Evolutionary conservation across 2,113 vertebrate genomes (phyloP).

Genomic region (Mesembrinibis cayennensis): DNA sequence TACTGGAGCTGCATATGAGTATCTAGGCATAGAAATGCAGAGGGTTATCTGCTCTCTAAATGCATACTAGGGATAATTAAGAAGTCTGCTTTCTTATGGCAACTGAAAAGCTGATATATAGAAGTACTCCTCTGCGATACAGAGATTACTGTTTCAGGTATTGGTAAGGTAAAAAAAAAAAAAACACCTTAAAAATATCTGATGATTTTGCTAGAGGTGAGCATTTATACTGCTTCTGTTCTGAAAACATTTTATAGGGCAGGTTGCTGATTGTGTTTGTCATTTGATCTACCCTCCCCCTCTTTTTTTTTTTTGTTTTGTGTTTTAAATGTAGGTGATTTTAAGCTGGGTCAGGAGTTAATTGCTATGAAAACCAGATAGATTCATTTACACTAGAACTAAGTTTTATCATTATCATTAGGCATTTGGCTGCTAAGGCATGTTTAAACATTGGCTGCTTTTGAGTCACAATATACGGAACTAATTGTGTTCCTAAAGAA

Average conservation of each 20-base stretch:
- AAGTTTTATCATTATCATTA: neutral
- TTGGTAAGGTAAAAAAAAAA: neutral
- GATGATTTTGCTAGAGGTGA: neutral
- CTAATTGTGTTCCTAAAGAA: neutral
- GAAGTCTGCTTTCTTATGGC: neutral
- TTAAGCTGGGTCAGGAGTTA: neutral
- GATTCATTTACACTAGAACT: neutral
- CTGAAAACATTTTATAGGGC: neutral
- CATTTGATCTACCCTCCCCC: neutral
- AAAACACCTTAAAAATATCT: neutral
- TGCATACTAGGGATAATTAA: neutral
- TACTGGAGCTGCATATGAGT: neutral
- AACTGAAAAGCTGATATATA: neutral
- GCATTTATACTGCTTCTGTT: neutral
- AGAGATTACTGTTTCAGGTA: neutral
- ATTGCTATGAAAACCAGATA: neutral
- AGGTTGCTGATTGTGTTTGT: neutral
- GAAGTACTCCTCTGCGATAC: neutral
- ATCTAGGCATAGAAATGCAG: neutral
- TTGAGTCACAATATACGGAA: neutral
- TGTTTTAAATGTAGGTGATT: neutral
- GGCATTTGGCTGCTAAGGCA: neutral
- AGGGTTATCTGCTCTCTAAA: neutral
- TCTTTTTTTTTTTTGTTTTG: neutral
- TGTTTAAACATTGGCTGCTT: neutral